These are phyloP conservation scores for Chirona hameri DNA, from an alignment of 2,888 invertebrate genomes.

Conservation along the genomic window DNA sequence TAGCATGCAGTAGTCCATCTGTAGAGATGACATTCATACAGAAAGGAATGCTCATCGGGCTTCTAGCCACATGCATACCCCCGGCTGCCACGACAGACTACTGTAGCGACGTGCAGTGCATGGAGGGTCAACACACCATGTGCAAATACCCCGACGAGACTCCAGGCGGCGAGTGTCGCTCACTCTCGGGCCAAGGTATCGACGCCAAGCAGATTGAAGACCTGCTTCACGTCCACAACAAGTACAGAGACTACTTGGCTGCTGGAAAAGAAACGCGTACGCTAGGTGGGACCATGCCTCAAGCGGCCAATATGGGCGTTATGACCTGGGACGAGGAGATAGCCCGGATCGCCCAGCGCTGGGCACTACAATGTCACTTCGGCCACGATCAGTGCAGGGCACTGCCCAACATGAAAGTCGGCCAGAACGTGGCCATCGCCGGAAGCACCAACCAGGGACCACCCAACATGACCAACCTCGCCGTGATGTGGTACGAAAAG, in stretches of 20 bases:
- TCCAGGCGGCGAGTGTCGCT: background rate
- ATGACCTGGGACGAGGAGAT: background rate
- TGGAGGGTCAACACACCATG: background rate
- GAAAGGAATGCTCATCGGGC: no score
- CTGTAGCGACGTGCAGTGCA: background rate
- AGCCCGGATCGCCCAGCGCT: background rate
- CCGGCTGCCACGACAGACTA: background rate
- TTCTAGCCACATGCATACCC: no score
- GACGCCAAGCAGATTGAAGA: background rate
- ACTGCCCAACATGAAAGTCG: background rate
- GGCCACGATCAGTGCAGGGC: background rate
- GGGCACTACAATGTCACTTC: background rate
- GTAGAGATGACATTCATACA: no score
- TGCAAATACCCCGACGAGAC: background rate
- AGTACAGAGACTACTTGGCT: background rate
- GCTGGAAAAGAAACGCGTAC: background rate
- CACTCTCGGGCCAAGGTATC: background rate
- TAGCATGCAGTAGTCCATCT: no score
- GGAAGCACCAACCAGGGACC: background rate
- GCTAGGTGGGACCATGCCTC: background rate
- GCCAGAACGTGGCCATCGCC: background rate
- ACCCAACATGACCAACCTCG: background rate
- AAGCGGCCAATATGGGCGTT: background rate
- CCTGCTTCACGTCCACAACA: background rate
- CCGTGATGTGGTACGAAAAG: background rate